Base-by-base conservation (phyloP, 1,140 invertebrate species). In the Rhopalosiphum padi region DNA sequence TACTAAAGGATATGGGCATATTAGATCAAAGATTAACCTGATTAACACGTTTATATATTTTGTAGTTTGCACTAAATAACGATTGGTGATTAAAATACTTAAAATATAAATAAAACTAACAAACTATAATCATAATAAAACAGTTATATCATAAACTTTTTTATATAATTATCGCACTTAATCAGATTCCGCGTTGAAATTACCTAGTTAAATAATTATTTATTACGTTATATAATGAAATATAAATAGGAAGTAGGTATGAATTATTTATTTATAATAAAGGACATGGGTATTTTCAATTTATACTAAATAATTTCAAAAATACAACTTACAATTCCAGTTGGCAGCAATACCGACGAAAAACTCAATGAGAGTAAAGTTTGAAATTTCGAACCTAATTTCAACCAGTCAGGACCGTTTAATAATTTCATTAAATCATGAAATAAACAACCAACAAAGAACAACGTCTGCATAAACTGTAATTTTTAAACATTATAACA, bases 381-480 rank as follows among this genome's bases (percentile, higher is more conserved):
- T 86, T 93, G 91, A 93, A 93, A 85, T 55, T 85, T 93, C 3
- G 82, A 53, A 21, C 91, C 91, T 37, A 93, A 85, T 53, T 93
- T 55, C 9, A 93, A 51, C 91, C 91, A 93, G 30, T 93, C 43
- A 2, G 91, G 91, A 51, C 91, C 91, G 18, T 93, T 91, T 15
- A 94, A 60, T 23, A 94, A 48, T 94, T 91, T 94, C 53, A 94
- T 94, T 11, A 91, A 21, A 55, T 94, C 93, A 11, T 94, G 89
- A 94, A 94, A 53, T 7, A 94, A 18, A 60, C 83, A 94, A 7
- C 88, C 48, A 15, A 18, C 41, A 37, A 94, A 94, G 37, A 90
- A 91, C 37, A 83, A 25, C 35, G 93, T 91, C 83, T 94, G 93
- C 4, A 94, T 60, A n/a, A 90, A 83, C 93, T 94, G 51, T 21